Conservation (phyloP, 2,888 invertebrate genomes). For the Cremastinae sp. region DNA sequence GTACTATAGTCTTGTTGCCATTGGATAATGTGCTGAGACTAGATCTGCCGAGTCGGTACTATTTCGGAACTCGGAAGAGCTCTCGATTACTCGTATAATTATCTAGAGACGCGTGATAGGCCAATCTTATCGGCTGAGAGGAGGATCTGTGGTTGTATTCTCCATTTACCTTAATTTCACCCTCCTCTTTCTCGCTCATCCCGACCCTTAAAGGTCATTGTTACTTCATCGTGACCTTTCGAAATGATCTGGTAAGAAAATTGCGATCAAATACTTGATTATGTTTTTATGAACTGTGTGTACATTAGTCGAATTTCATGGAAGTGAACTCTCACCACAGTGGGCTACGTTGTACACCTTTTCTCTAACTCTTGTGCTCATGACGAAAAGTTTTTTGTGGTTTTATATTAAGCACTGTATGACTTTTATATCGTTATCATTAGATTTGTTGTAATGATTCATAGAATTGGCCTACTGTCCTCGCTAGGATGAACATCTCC, state of each 20-base stretch:
- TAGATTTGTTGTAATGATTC: too few relatives aligned
- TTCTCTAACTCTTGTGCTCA: too few relatives aligned
- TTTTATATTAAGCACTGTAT: too few relatives aligned
- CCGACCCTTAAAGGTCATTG: constrained; percentile 74
- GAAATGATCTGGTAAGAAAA: constrained; percentile 62
- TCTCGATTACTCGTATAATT: constrained; percentile 79
- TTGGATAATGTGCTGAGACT: constrained; percentile 49
- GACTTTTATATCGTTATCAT: too few relatives aligned
- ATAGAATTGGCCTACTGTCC: too few relatives aligned
- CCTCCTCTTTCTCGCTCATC: constrained; percentile 62
- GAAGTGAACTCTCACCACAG: too few relatives aligned
- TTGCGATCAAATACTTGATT: constrained; percentile 32
- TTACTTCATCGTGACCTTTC: constrained; percentile 78
- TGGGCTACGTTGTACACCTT: too few relatives aligned
- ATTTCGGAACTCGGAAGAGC: constrained; percentile 51
- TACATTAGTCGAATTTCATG: too few relatives aligned
- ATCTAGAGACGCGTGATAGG: constrained; percentile 73
- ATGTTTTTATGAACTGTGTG: not conserved
- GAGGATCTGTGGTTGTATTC: constrained; percentile 70
- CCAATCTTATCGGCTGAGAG: constrained; percentile 72
- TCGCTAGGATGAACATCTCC: too few relatives aligned
- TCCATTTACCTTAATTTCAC: constrained; percentile 66
- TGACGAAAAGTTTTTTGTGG: too few relatives aligned
- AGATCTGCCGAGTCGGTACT: constrained; percentile 51
- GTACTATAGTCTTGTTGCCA: constrained; percentile 35